phyloP scores from a whole-genome alignment of 1,140 invertebrate species.

The Drosophila sturtevanti region DNA sequence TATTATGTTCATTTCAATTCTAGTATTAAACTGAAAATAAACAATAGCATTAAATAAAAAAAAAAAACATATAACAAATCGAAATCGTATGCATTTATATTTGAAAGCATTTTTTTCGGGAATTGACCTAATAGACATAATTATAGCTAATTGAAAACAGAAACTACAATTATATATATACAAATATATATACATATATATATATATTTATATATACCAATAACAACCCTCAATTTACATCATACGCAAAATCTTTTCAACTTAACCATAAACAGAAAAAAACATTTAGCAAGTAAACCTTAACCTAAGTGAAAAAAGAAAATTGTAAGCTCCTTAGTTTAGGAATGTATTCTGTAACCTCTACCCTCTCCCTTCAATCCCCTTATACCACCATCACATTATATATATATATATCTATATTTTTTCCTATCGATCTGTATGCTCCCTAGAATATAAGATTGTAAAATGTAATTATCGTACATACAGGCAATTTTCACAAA shows the following conservation, averaged over 20 bases:
- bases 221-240: slow-evolving; percentile 44
- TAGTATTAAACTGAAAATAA: neutral
- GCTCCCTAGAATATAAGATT: slow-evolving; percentile 58
- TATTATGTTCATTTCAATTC: neutral
- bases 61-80: slow-evolving; percentile 50
- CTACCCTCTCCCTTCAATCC: neutral
- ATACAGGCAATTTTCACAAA: slow-evolving; percentile 68
- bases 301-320: slow-evolving; percentile 58
- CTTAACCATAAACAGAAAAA: slow-evolving; percentile 12
- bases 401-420: slow-evolving; percentile 13
- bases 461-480: slow-evolving; percentile 73
- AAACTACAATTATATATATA: slow-evolving; percentile 64
- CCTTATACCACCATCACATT: neutral
- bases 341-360: slow-evolving; percentile 17
- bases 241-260: neutral
- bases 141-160: slow-evolving; percentile 16
- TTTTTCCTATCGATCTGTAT: slow-evolving; percentile 2
- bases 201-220: slow-evolving; percentile 16
- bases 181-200: slow-evolving; percentile 32
- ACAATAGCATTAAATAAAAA: slow-evolving; percentile 4
- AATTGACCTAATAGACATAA: slow-evolving; percentile 75
- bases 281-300: slow-evolving; percentile 43
- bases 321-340: slow-evolving; percentile 43
- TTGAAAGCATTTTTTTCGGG: slow-evolving; percentile 72
- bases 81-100: slow-evolving; percentile 77